A percentile compares a stretch with the other conserved stretches of the same genome.
phyloP scores from a whole-genome alignment of 2,888 invertebrate species.

The Drosophila birchii region DNA sequence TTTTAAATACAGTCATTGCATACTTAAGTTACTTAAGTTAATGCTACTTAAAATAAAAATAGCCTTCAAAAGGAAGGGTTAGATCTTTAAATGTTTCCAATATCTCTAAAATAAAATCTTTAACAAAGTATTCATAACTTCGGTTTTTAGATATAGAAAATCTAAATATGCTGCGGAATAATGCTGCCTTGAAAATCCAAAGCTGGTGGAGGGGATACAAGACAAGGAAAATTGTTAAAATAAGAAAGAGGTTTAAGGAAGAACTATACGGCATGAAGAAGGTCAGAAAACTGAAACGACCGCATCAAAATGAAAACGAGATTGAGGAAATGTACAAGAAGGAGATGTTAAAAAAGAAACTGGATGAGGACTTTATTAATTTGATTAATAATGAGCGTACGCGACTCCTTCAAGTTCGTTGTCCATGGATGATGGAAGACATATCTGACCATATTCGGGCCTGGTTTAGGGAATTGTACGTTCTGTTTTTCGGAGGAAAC shows the following conservation, averaged over 20 bases:
- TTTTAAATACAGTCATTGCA: not conserved
- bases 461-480: conserved; percentile 89
- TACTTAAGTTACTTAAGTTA: not conserved
- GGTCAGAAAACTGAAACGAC: conserved; percentile 41
- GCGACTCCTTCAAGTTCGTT: conserved; percentile 85
- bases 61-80: not conserved
- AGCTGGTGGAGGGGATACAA: conserved; percentile 71
- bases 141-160: conserved; percentile 43
- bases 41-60: not conserved
- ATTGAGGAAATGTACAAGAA: conserved; percentile 72
- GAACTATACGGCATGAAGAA: conserved; percentile 72
- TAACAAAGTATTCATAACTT: not conserved
- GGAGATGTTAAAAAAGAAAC: conserved; percentile 62
- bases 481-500: not conserved
- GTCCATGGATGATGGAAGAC: conserved; percentile 88
- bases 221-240: conserved; percentile 62
- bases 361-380: conserved; percentile 78
- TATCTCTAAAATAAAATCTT: not conserved
- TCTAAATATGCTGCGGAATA: conserved; percentile 29
- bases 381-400: conserved; percentile 85
- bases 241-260: conserved; percentile 55
- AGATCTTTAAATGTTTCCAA: not conserved
- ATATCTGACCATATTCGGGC: conserved; percentile 90
- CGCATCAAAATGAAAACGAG: conserved; percentile 47
- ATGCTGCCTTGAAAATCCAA: conserved; percentile 76